Evolutionary conservation across 2,888 invertebrate species (phyloP), one percentile per base, ranked within the genome.

Genomic region (Operophtera brumata): DNA sequence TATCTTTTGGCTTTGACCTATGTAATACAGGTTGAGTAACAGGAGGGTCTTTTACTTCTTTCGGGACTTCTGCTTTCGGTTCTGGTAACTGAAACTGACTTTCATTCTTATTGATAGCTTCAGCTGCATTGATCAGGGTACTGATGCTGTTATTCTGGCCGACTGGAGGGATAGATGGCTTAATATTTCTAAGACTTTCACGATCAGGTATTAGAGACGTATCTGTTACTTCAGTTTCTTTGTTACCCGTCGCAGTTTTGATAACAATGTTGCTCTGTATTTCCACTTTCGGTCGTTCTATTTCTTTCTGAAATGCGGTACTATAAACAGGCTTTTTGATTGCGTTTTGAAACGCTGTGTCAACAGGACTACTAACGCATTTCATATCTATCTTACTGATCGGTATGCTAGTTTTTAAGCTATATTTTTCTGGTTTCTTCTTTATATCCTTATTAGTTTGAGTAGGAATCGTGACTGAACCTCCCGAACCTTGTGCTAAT

Each of bases 371-470:
- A 36, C 66, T 78, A 1, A 89, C 86, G 61, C 84, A 85, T 69
- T 88, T 90, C 77, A 90, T 82, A 61, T 90, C 90, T 35, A 90
- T 82, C 67, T 89, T 88, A 54, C 87, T 88, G 43, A 90, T 89
- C 3, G 90, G 90, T 63, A 90, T 90, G 65, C 89, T 90, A 0
- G 90, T 90, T 79, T 86, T 90, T 11, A 90, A 67, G 59, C 89
- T 89, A 45, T 84, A 88, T 44, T 85, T 70, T 71, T 89, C 89
- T 25, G 77, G 60, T 69, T 88, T 89, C 68, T 81, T 81, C 71
- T 80, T 84, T 1, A 66, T 55, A 8, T 86, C 86, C 59, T 79
- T 81, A 40, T 46, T 58, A 6, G 56, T 55, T 52, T 64, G 62
- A 6, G 66, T 58, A 1, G 72, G 67, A 51, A 73, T 70, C 3